These are phyloP conservation scores for Trichechus manatus DNA, from an alignment of 2,113 vertebrate genomes.

Conservation along the genomic window DNA sequence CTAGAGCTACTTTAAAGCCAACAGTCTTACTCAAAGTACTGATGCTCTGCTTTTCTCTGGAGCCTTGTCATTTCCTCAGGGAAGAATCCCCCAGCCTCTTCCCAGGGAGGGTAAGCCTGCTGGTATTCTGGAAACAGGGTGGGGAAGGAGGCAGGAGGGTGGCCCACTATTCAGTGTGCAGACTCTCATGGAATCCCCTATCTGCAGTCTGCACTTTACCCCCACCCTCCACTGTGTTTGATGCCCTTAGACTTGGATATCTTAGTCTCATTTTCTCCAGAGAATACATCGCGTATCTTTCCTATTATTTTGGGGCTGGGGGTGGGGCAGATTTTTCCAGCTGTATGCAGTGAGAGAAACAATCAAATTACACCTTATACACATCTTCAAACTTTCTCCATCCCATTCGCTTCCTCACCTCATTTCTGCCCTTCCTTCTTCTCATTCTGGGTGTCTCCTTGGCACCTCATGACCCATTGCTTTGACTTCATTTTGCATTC, in stretches of 20 bases:
- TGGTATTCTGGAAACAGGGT: no score
- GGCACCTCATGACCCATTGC: background rate
- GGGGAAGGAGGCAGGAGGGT: background rate
- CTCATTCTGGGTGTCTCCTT: background rate
- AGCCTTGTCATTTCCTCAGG: background rate
- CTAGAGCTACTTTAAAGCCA: background rate
- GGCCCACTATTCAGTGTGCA: no score
- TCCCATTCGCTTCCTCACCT: background rate
- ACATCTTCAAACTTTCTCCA: background rate
- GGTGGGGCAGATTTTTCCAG: background rate
- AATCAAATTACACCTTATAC: background rate
- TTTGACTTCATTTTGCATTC: background rate
- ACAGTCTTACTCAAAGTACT: fast-evolving
- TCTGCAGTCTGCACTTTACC: background rate
- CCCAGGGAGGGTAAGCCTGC: no score
- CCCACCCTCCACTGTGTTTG: no score
- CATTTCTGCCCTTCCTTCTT: background rate
- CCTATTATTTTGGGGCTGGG: background rate
- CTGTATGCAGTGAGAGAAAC: background rate
- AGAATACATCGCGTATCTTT: no score
- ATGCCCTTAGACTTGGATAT: background rate
- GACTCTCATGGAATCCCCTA: background rate
- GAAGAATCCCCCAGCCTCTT: background rate
- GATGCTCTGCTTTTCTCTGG: background rate
- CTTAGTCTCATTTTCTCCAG: no score